Percentiles rank a stretch among this genome's conserved stretches.
phyloP scores from a whole-genome alignment of 2,888 invertebrate species.

The Lithophane ornitopus region DNA sequence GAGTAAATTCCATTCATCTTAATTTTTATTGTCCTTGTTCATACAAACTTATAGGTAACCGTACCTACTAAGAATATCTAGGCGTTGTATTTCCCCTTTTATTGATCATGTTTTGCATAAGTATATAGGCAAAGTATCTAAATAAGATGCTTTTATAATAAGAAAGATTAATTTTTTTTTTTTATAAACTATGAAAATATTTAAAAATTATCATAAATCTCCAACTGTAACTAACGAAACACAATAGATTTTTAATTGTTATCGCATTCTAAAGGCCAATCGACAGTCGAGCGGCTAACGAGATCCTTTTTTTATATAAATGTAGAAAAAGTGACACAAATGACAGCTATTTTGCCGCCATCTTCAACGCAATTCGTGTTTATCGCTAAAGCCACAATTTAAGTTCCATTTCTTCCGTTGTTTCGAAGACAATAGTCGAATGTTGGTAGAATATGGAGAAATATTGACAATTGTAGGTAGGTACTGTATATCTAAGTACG shows the following conservation, averaged over 20 bases:
- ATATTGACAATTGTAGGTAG: constrained; percentile 34
- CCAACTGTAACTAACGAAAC: no score
- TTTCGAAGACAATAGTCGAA: constrained; percentile 23
- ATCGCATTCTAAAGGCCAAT: no score
- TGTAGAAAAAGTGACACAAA: neutral
- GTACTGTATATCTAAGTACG: constrained; percentile 4
- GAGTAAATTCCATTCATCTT: constrained; percentile 30
- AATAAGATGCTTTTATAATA: neutral
- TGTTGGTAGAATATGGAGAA: constrained; percentile 32
- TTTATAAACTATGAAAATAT: neutral
- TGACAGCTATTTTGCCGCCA: constrained; percentile 4
- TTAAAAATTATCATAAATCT: neutral
- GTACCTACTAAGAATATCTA: neutral
- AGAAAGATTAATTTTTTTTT: neutral
- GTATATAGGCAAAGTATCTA: neutral
- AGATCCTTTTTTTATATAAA: neutral
- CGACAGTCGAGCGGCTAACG: no score
- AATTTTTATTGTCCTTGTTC: constrained; percentile 16
- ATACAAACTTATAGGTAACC: constrained; percentile 1
- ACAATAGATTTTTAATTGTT: no score
- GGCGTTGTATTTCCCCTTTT: constrained; percentile 17
- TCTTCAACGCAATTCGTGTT: neutral
- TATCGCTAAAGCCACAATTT: neutral
- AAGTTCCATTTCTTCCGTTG: constrained; percentile 14
- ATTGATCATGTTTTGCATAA: neutral